Conservation (phyloP, 1,140 invertebrate species). For the Drosophila parvula region DNA sequence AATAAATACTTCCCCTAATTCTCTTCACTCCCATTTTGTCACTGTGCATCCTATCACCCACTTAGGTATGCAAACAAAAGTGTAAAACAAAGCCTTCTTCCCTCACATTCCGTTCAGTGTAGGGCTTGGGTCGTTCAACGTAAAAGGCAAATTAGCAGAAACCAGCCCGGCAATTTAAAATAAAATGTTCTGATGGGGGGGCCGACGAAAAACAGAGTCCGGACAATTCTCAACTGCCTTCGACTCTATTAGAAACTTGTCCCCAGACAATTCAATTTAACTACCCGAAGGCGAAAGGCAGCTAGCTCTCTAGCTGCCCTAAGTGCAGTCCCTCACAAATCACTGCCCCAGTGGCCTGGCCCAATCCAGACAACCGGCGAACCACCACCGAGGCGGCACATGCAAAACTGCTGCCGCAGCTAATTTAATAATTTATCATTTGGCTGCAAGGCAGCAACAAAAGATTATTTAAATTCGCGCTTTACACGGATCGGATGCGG, state of each 20-base stretch:
- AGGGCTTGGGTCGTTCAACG: slow-evolving; percentile 43
- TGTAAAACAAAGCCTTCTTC: slow-evolving; percentile 15
- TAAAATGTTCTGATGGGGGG: slow-evolving; percentile 60
- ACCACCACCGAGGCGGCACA: slow-evolving; percentile 44
- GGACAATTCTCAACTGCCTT: slow-evolving; percentile 66
- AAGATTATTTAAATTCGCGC: slow-evolving; percentile 82
- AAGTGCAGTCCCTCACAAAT: slow-evolving; percentile 65
- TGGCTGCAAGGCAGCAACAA: slow-evolving; percentile 79
- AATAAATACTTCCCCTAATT: not conserved
- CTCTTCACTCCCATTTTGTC: not conserved
- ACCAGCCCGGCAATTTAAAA: slow-evolving; percentile 75
- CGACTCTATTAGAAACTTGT: slow-evolving; percentile 71
- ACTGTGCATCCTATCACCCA: slow-evolving; percentile 31
- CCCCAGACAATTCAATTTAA: slow-evolving; percentile 82
- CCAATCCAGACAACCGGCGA: slow-evolving; percentile 3
- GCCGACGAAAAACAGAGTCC: slow-evolving; percentile 38
- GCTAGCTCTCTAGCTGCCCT: slow-evolving; percentile 24
- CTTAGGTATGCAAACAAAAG: slow-evolving; percentile 35
- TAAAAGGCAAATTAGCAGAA: slow-evolving; percentile 80
- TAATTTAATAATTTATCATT: slow-evolving; percentile 84
- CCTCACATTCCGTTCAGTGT: slow-evolving; percentile 35
- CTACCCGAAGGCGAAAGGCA: slow-evolving; percentile 44
- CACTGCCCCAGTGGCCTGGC: slow-evolving; percentile 29
- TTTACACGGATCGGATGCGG: slow-evolving; percentile 44
- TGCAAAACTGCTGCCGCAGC: slow-evolving; percentile 79